A percentile compares a stretch with the other conserved stretches of the same genome.
Evolutionary conservation across 92 coral and sea anemone genomes (phyloP).

Genomic region (Pocillopora meandrina): DNA sequence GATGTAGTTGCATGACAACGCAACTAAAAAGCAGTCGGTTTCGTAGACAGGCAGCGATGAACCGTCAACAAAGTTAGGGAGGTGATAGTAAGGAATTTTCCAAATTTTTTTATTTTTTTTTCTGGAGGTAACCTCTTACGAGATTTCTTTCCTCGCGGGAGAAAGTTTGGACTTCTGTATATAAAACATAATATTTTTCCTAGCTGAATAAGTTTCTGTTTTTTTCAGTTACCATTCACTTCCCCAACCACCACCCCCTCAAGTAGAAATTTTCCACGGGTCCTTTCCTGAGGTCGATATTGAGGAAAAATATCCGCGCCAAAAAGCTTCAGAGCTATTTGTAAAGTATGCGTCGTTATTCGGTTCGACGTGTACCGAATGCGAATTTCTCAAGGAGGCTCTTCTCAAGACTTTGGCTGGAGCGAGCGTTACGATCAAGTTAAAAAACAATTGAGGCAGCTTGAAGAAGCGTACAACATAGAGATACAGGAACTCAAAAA

Average conservation of each 20-base stretch:
- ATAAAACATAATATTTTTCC: no score
- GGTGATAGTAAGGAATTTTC: no score
- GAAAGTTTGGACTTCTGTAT: no score
- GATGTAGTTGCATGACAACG: background rate
- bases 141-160: no score
- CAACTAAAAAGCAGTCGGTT: background rate
- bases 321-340: constrained; percentile 39
- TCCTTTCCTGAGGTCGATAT: no score
- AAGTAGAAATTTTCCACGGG: no score
- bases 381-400: constrained; percentile 36
- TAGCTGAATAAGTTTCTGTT: no score
- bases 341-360: constrained; percentile 47
- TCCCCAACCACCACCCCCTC: no score
- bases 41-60: background rate
- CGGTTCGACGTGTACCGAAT: constrained; percentile 47
- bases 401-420: constrained; percentile 12
- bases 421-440: background rate
- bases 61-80: background rate
- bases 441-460: background rate
- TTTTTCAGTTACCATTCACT: no score
- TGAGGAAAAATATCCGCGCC: background rate
- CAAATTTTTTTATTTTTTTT: no score
- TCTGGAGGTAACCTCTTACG: no score
- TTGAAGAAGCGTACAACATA: constrained; percentile 2
- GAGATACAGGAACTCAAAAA: constrained; percentile 7